phyloP scores from a whole-genome alignment of 2,797 vertebrate genomes.

The Peromyscus aztecus region DNA sequence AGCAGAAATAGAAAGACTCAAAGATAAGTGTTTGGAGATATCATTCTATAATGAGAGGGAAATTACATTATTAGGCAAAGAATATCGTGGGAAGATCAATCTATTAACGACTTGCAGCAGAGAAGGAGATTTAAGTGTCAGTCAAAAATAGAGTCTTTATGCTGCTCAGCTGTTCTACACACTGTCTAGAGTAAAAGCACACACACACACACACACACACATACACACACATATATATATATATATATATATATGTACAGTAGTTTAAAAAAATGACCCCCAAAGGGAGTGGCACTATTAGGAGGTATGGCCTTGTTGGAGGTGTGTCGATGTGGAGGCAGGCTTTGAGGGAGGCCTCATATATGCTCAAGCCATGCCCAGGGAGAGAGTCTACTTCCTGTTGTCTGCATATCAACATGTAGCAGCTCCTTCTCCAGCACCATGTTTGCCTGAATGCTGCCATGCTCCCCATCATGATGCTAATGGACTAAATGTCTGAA shows the following conservation, averaged over 20 bases:
- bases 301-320: background rate
- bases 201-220: too few species aligned
- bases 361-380: background rate
- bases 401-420: background rate
- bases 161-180: background rate
- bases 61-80: conserved; percentile 55
- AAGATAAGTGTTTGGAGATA: background rate
- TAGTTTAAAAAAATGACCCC: background rate
- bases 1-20: background rate
- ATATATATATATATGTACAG: background rate
- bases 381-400: background rate
- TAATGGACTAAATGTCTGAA: background rate
- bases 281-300: background rate
- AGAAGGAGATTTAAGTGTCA: conserved; percentile 27
- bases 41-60: background rate
- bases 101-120: conserved; percentile 48
- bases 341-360: background rate
- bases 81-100: conserved; percentile 33
- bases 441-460: background rate
- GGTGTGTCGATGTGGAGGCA: background rate
- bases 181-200: background rate
- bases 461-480: background rate
- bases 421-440: background rate
- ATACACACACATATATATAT: too few species aligned
- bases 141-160: conserved; percentile 8